Conservation (phyloP, 2,797 vertebrate genomes). For the Lindbergichthys nudifrons region DNA sequence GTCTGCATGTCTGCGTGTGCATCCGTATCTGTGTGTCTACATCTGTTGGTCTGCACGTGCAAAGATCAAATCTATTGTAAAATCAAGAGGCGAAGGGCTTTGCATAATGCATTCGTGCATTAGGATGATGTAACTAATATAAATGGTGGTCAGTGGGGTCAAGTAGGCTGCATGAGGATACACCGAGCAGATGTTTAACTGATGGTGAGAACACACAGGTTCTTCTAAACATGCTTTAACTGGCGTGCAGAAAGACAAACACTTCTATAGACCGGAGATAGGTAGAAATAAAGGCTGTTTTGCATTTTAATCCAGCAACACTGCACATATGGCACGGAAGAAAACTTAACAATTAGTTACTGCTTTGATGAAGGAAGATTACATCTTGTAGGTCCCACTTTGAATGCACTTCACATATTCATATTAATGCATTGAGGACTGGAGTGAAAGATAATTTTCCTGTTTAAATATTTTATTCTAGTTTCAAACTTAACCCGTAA, state of each 20-base stretch:
- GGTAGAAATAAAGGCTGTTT: slow-evolving; percentile 46
- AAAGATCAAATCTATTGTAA: slow-evolving; percentile 40
- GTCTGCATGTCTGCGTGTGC: slow-evolving; percentile 13
- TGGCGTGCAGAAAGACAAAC: slow-evolving; percentile 8
- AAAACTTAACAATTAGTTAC: slow-evolving; percentile 96
- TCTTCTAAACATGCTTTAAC: not conserved
- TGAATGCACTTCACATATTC: slow-evolving; percentile 93
- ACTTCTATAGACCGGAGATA: slow-evolving; percentile 12
- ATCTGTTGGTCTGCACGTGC: slow-evolving; percentile 48
- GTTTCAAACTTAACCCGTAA: slow-evolving; percentile 95
- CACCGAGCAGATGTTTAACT: slow-evolving; percentile 54
- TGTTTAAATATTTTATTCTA: slow-evolving; percentile 98
- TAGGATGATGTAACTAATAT: slow-evolving; percentile 57
- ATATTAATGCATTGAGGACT: slow-evolving; percentile 96
- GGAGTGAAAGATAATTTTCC: slow-evolving; percentile 96
- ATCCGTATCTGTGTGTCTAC: slow-evolving; percentile 14
- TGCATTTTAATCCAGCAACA: slow-evolving; percentile 38
- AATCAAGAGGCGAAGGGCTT: slow-evolving; percentile 30
- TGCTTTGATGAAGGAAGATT: slow-evolving; percentile 96
- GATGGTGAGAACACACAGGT: slow-evolving; percentile 30
- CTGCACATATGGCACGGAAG: slow-evolving; percentile 89
- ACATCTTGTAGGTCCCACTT: slow-evolving; percentile 94
- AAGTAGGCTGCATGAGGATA: slow-evolving; percentile 27
- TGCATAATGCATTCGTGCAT: slow-evolving; percentile 44
- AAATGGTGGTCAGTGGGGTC: slow-evolving; percentile 57